phyloP scores from a whole-genome alignment of 2,888 invertebrate species.

The Cheilosia pagana region DNA sequence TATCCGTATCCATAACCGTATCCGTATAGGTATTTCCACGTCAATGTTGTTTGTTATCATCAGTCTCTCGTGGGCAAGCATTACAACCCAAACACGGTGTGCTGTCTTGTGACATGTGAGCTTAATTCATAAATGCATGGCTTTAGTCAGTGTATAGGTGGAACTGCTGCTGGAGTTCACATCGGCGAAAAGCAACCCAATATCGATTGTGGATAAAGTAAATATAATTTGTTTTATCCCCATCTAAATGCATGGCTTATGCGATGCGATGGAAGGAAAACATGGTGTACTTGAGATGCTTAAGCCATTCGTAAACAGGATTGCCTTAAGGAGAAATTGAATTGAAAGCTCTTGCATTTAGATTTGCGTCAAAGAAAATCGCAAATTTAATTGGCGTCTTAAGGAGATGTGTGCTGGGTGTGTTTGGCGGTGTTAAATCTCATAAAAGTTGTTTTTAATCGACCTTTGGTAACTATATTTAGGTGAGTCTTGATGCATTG shows the following conservation, averaged over 20 bases:
- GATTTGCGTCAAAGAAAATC: background rate
- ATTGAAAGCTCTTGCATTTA: constrained; percentile 27
- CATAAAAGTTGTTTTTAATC: no score
- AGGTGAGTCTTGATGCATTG: no score
- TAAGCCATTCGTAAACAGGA: constrained; percentile 40
- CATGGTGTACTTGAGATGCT: constrained; percentile 20
- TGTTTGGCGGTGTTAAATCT: no score
- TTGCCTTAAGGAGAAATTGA: constrained; percentile 30
- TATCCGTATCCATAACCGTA: background rate
- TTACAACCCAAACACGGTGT: constrained; percentile 4
- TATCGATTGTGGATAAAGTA: constrained; percentile 41
- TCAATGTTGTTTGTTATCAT: constrained; percentile 25
- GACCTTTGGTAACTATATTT: no score
- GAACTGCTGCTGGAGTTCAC: background rate
- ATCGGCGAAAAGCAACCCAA: background rate
- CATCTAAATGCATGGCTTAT: constrained; percentile 37
- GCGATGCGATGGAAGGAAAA: constrained; percentile 15
- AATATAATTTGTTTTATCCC: constrained; percentile 55
- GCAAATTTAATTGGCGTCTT: no score
- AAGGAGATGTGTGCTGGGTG: no score
- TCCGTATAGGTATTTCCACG: constrained; percentile 12
- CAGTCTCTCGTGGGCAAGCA: constrained; percentile 11
- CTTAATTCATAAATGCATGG: constrained; percentile 15
- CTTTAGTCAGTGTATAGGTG: background rate
- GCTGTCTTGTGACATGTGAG: constrained; percentile 24